Evolutionary conservation across 2,113 vertebrate species (phyloP).

Genomic region (Trogon melanurus): DNA sequence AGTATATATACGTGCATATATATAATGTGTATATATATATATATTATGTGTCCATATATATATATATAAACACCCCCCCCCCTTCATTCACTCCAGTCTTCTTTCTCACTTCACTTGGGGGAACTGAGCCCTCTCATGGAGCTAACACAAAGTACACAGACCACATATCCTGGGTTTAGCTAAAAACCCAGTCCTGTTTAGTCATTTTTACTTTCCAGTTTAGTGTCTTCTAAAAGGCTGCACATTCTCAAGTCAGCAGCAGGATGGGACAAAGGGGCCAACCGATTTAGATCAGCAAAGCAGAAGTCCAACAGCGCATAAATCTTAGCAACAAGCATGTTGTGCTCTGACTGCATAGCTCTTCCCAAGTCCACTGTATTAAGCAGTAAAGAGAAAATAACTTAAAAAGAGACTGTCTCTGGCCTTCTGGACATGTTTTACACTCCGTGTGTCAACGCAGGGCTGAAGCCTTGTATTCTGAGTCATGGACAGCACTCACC

Average conservation of each 20-base stretch:
- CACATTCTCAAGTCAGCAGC: background rate
- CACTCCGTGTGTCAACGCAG: accelerated
- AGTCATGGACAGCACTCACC: accelerated
- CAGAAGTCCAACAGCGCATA: background rate
- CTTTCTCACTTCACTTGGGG: background rate
- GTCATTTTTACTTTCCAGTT: too few relatives aligned
- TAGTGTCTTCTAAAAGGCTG: too few relatives aligned
- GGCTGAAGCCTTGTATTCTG: background rate
- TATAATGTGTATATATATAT: too few relatives aligned
- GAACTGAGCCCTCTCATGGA: background rate
- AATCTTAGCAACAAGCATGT: background rate
- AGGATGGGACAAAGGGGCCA: background rate
- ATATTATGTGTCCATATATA: too few relatives aligned
- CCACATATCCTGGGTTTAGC: too few relatives aligned
- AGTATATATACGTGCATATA: too few relatives aligned
- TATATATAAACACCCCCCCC: background rate
- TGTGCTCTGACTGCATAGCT: background rate
- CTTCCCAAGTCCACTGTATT: background rate
- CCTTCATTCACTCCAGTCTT: background rate
- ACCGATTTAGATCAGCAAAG: background rate
- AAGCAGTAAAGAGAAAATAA: background rate
- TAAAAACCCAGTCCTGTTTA: too few relatives aligned
- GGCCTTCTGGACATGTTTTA: background rate
- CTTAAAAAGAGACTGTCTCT: background rate
- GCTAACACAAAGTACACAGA: background rate